Evolutionary conservation across 2,113 vertebrate species (phyloP).

Genomic region (Emydocephalus ijimae): DNA sequence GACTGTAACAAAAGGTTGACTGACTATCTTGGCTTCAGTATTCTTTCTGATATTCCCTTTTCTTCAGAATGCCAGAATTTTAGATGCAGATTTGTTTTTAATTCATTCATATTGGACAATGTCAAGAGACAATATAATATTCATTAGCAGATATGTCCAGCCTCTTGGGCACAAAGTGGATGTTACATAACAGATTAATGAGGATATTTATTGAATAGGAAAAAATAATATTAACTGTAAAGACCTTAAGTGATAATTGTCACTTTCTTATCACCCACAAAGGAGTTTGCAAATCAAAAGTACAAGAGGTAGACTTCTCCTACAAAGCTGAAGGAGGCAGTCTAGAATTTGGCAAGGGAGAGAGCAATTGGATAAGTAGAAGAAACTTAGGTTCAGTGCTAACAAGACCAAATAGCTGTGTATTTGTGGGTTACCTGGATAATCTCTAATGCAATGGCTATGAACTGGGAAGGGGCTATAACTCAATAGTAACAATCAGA

Average conservation of each 20-base stretch:
- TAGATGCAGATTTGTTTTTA: not conserved
- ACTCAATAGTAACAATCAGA: no score
- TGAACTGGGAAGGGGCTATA: no score
- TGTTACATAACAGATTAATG: not conserved
- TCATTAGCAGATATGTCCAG: not conserved
- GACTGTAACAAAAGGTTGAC: not conserved
- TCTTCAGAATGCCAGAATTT: not conserved
- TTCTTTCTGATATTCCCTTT: not conserved
- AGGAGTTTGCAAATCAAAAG: not conserved
- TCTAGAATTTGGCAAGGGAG: no score
- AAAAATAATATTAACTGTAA: not conserved
- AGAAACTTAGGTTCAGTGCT: no score
- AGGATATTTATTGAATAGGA: not conserved
- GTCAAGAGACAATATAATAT: not conserved
- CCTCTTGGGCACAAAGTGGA: not conserved
- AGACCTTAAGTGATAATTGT: not conserved
- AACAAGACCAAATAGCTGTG: no score
- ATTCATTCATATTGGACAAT: not conserved
- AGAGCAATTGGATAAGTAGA: no score
- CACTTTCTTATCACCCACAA: not conserved
- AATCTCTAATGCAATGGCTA: no score
- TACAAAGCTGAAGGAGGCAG: not conserved
- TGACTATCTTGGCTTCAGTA: not conserved
- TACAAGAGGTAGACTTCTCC: not conserved
- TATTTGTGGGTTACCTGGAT: no score